Base-by-base conservation (phyloP, 2,797 vertebrate species). In the Rhinogobio ventralis region DNA sequence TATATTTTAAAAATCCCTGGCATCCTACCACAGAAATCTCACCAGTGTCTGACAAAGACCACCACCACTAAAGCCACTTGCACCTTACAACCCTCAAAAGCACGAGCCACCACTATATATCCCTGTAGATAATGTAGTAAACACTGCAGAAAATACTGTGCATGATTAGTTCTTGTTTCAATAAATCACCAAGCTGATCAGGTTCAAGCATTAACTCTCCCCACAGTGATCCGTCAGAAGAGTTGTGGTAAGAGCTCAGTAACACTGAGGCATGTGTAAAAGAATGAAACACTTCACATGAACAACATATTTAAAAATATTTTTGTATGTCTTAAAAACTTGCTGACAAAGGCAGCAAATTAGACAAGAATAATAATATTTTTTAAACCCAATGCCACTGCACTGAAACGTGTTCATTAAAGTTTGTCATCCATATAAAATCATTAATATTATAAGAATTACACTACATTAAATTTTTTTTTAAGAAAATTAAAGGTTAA, bases 1-100 rank as follows among this genome's bases (percentile, higher is more conserved):
- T 55, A 25, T 15, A 53, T 39, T 42, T 76, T 74, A 11, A 36
- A 82, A 64, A 64, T 69, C 30, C 8, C 25, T 62, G 23, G n/a
- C 1, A 30, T 62, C 14, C 57, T 6, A 82, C 45, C 71, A 82
- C 57, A 49, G 8, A 64, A 75, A 66, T 19, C 23, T n/a, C 2
- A 15, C 30, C 45, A 66, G 33, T 55, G 36, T 68, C 33, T 68
- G 49, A 77, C 30, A 57, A 84, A 77, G 8, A 75, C 89, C 85
- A 85, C 90, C 93, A 90, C 84, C 86, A 82, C 46, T 36, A 69
- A 67, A 68, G 62, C 76, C 73, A 68, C 62, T 57, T 25, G 28
- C n/a, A 15, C 23, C 7, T n/a, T 7, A 30, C 1, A 57, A 25
- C 1, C 51, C 36, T 17, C 13, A 69, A 53, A 68, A 36, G 6